Evolutionary conservation across 1,140 invertebrate species (phyloP), one percentile per base, ranked within the genome.

Genomic region (Phocides pigmalion): DNA sequence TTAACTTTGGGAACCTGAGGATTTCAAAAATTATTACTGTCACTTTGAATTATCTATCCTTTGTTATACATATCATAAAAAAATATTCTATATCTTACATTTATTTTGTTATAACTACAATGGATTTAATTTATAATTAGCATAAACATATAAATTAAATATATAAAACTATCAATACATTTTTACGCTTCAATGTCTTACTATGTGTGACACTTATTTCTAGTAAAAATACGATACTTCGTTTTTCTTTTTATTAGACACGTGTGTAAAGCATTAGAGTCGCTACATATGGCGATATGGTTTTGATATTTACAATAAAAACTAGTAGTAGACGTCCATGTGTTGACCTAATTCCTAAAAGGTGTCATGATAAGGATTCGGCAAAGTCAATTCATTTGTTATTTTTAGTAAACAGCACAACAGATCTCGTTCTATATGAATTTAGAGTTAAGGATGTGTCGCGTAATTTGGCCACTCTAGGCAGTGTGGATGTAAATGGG

Each of bases 391-490:
- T 15, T 14, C 37, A n/a, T 15, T 41, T 19, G 2, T 22, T 19
- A 50, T 15, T 28, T n/a, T 12, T 32, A 37, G 1, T 8, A 19
- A 37, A 37, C 49, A 35, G 17, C 15, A 35, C 11, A 51, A 20
- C 19, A 47, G 12, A 11, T 47, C 22, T 4, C 4, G 16, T 39
- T 59, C 17, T 11, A 15, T 56, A 54, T 14, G 28, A 5, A 1
- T 4, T 22, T 4, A 3, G 9, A n/a, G 37, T 79, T 79, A 84
- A 3, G 82, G 76, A 58, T 84, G 87, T 12, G 70, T 70, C 11
- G 76, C 22, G 41, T 87, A 87, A 16, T 79, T 78, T 63, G 71
- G 76, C 87, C 87, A 89, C 6, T 89, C 85, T n/a, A 73, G 47
- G 62, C 79, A 87, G 0, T 79, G 64, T 0, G 80, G 73, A 56